phyloP scores from a whole-genome alignment of 2,888 invertebrate species.

The Chaetogeoica ovagalla region DNA sequence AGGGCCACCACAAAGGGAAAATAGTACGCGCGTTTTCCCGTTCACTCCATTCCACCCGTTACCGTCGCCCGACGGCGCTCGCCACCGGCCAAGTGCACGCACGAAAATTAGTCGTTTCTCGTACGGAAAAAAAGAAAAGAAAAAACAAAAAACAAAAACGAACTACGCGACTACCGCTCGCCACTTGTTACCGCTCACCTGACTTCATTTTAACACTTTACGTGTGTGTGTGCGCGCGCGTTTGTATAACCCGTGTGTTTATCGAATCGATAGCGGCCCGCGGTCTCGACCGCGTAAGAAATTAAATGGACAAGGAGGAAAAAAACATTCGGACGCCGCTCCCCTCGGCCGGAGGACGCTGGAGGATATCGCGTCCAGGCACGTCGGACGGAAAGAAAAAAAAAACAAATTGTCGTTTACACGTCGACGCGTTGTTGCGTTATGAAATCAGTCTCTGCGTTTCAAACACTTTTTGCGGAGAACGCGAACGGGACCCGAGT shows the following conservation, averaged over 20 bases:
- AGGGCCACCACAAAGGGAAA: slow-evolving; percentile 5
- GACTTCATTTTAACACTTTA: slow-evolving; percentile 28
- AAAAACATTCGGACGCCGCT: too few species aligned
- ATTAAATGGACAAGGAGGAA: too few species aligned
- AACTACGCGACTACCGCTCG: neutral
- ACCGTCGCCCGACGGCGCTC: neutral
- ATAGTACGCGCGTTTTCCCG: neutral
- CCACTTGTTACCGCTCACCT: slow-evolving; percentile 20
- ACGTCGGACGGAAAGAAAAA: too few species aligned
- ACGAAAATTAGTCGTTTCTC: slow-evolving; percentile 25
- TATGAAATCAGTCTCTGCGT: too few species aligned
- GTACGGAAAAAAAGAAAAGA: neutral
- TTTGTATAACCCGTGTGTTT: neutral
- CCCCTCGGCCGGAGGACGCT: too few species aligned
- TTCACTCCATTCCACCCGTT: too few species aligned
- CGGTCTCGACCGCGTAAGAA: neutral
- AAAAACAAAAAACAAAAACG: neutral
- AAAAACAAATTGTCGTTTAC: too few species aligned
- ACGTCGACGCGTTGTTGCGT: too few species aligned
- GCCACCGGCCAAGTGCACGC: neutral
- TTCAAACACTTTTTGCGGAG: too few species aligned
- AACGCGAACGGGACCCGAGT: too few species aligned
- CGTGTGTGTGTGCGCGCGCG: neutral
- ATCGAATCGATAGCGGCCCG: neutral
- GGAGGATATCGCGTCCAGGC: too few species aligned